Conservation (phyloP, 2,888 invertebrate species). For the Chymomyza amoena region DNA sequence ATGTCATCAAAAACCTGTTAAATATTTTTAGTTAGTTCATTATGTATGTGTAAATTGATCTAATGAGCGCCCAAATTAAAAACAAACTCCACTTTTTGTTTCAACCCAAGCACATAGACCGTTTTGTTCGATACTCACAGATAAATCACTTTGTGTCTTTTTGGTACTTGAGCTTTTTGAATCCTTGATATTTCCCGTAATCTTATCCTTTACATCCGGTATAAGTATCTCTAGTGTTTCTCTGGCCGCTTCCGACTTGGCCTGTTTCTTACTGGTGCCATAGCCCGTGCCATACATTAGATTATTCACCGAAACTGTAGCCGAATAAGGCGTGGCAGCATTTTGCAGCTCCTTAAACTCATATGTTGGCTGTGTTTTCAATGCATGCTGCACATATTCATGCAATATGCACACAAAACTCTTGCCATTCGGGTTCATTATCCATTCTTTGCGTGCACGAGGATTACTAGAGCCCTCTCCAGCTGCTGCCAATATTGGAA, state of each 20-base stretch:
- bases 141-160: constrained; percentile 80
- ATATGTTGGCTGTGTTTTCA: constrained; percentile 95
- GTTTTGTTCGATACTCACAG: constrained; percentile 68
- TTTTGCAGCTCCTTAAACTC: constrained; percentile 96
- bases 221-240: constrained; percentile 94
- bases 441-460: constrained; percentile 88
- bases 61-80: too few relatives aligned
- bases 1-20: constrained; percentile 93
- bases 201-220: constrained; percentile 93
- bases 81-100: too few relatives aligned
- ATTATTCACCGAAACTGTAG: constrained; percentile 93
- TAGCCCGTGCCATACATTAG: constrained; percentile 96
- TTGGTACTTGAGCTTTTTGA: constrained; percentile 60
- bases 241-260: constrained; percentile 95
- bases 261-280: constrained; percentile 97
- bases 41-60: neutral
- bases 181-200: constrained; percentile 81
- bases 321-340: constrained; percentile 95
- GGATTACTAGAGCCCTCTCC: constrained; percentile 74
- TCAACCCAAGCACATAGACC: neutral
- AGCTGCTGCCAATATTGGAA: constrained; percentile 83
- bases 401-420: constrained; percentile 97
- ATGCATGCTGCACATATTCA: constrained; percentile 96
- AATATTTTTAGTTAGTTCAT: neutral
- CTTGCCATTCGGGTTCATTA: constrained; percentile 98